Base-by-base conservation (phyloP, 2,113 vertebrate species). In the Connochaetes taurinus region DNA sequence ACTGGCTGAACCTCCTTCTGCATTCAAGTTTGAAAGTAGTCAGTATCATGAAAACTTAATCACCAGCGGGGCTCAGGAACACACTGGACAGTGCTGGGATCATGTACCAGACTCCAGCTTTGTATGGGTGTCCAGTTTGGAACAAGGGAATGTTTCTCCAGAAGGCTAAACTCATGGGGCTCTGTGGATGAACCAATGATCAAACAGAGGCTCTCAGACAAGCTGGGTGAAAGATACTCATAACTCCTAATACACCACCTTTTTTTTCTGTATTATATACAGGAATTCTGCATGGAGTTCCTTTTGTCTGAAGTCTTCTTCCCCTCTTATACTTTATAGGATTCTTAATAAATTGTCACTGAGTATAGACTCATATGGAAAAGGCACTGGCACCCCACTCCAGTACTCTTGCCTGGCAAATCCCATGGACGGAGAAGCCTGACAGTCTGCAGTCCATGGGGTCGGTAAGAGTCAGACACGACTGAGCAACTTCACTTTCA, bases 231-330 rank as follows among this genome's bases (percentile, higher is more conserved):
- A 55, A 53, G 29, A 16, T 6, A 2, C 6, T 1, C 1, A 1
- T 4, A 16, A 7, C 11, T 23, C 25, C 7, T 31, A 40, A 9
- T 0, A 36, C 15, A 3, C 0, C 0, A 8, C 12, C 27, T 64
- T 53, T 62, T 71, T 67, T 23, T 57, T 5, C 40, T 16, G 33
- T 0, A 1, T 67, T 7, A 12, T 3, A 33, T 84, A 36, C 25
- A 3, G 11, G 23, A 23, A 27, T 5, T 36, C n/a, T 31, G 1
- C 50, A 31, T 0, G 3, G 1, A 6, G 1, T 60, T 78, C 21
- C 17, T 9, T 78, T 40, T 21, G 0, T 2, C 1, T 10, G 16
- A 9, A 57, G 36, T n/a, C 27, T n/a, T 7, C 15, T 29, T 31
- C 7, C 53, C 40, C 36, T 78, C 21, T 14, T 31, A 50, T 47